Conservation (phyloP, 2,888 invertebrate species). For the Leptinotarsa rubiginosa region DNA sequence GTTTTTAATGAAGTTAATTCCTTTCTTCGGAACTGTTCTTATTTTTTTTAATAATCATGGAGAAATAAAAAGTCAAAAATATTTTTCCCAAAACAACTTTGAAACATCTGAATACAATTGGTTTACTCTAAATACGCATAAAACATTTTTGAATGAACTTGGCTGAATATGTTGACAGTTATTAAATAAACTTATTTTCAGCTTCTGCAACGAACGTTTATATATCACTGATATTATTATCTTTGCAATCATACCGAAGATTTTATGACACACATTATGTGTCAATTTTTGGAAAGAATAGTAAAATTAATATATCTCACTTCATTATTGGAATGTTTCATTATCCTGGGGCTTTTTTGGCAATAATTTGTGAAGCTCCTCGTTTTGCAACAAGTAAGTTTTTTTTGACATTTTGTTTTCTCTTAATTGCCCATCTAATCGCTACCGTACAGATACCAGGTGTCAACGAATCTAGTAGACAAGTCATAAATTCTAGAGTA, state of each 20-base stretch:
- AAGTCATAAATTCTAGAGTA: too few species aligned
- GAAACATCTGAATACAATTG: too few species aligned
- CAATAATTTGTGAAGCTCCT: conserved; percentile 77
- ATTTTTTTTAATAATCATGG: too few species aligned
- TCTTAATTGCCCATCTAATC: background rate
- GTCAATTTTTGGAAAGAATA: conserved; percentile 82
- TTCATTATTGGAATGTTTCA: conserved; percentile 83
- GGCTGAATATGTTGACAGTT: too few species aligned
- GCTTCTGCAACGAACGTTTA: conserved; percentile 72
- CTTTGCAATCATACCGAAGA: conserved; percentile 78
- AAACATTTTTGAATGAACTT: too few species aligned
- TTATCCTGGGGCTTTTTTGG: conserved; percentile 78
- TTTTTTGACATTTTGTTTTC: conserved; percentile 19
- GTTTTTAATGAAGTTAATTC: too few species aligned
- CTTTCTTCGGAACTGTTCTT: too few species aligned
- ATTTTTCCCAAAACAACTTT: too few species aligned
- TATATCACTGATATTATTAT: conserved; percentile 73
- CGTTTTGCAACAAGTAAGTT: conserved; percentile 69
- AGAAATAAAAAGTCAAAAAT: too few species aligned
- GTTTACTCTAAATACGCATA: too few species aligned
- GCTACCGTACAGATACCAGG: too few species aligned
- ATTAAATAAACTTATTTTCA: conserved; percentile 60
- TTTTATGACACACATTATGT: conserved; percentile 85
- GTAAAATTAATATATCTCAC: conserved; percentile 82
- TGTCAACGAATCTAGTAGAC: too few species aligned